phyloP scores from a whole-genome alignment of 2,113 vertebrate genomes.

The Spilogale gracilis region DNA sequence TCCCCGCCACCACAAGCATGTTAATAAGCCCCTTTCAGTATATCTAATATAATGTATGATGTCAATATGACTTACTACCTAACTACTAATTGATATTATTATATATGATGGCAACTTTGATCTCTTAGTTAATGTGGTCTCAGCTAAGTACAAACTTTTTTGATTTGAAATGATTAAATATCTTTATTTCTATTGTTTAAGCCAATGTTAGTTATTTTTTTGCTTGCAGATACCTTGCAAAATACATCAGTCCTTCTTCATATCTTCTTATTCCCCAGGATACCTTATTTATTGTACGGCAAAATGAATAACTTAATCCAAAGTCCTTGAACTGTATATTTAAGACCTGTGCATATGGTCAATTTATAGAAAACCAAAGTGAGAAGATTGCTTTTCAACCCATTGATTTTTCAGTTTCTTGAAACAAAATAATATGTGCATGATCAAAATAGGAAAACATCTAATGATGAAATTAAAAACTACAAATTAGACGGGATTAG shows the following conservation, averaged over 20 bases:
- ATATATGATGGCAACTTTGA: not conserved
- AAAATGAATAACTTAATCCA: not conserved
- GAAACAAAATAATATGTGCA: not conserved
- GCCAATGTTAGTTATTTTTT: not conserved
- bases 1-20: not conserved
- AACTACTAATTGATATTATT: not conserved
- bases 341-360: not conserved
- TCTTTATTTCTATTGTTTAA: not conserved
- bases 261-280: not conserved
- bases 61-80: not conserved
- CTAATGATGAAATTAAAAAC: constrained; percentile 20
- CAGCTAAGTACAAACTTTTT: not conserved
- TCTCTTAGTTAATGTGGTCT: not conserved
- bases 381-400: not conserved
- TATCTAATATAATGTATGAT: not conserved
- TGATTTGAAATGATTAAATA: constrained; percentile 7
- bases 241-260: not conserved
- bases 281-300: not conserved
- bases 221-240: not conserved
- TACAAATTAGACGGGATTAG: not conserved
- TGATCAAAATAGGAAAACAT: not conserved
- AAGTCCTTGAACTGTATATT: not conserved
- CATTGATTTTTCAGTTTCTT: not conserved
- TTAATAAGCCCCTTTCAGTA: not conserved
- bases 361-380: not conserved